These are phyloP conservation scores for Enchytraeus crypticus DNA, from an alignment of 2,888 invertebrate genomes.

Conservation along the genomic window DNA sequence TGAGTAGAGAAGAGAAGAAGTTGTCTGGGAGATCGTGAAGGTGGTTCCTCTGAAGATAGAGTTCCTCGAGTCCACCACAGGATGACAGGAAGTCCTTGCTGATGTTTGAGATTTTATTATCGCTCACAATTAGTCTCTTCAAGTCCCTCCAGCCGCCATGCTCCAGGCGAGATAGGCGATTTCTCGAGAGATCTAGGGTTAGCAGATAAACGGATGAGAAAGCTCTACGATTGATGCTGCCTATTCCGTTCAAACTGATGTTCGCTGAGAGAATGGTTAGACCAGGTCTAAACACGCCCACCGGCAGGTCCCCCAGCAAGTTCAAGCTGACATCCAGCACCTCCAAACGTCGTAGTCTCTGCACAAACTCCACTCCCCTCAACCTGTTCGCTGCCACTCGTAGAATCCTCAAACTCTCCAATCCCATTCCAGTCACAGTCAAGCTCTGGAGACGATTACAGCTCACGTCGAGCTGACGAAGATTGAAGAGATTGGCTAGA, in stretches of 20 bases:
- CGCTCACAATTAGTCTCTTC: slow-evolving; percentile 27
- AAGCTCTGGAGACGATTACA: slow-evolving; percentile 15
- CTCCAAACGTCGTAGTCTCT: slow-evolving; percentile 20
- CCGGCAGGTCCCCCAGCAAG: slow-evolving; percentile 29
- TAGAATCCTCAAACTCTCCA: slow-evolving; percentile 20
- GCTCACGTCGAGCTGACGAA: slow-evolving; percentile 19
- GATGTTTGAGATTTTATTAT: slow-evolving; percentile 30
- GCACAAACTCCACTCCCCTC: slow-evolving; percentile 12
- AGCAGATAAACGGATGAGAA: slow-evolving; percentile 34
- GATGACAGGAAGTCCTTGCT: slow-evolving; percentile 6
- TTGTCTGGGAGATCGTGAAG: slow-evolving; percentile 27
- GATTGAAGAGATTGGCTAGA: slow-evolving; percentile 14
- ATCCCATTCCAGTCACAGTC: slow-evolving; percentile 18
- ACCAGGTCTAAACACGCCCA: slow-evolving; percentile 21
- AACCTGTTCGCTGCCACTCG: slow-evolving; percentile 22
- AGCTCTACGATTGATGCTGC: slow-evolving; percentile 29
- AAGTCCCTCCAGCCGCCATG: slow-evolving; percentile 34
- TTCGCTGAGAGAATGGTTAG: too few species aligned
- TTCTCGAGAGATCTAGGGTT: slow-evolving; percentile 36
- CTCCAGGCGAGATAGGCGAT: slow-evolving; percentile 29
- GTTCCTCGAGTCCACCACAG: slow-evolving; percentile 5
- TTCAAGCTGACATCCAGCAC: slow-evolving; percentile 27
- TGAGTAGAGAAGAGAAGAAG: slow-evolving; percentile 28
- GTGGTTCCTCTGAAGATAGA: slow-evolving; percentile 32
- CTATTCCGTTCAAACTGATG: slow-evolving; percentile 37